phyloP scores from a whole-genome alignment of 2,113 vertebrate genomes.

The Phalacrocorax carbo region DNA sequence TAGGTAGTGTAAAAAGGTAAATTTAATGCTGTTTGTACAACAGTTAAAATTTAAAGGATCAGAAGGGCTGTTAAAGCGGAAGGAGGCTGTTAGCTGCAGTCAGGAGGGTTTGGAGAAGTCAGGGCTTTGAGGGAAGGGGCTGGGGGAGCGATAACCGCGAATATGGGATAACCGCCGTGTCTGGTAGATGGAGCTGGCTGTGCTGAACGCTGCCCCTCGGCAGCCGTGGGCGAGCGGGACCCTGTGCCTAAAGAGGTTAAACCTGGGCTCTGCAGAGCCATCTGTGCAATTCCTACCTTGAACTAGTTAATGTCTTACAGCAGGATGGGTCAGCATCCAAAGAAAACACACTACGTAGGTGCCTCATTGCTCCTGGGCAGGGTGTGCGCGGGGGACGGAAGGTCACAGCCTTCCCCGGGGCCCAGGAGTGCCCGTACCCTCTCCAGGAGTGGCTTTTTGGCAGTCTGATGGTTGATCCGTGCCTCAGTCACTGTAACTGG shows the following conservation, averaged over 20 bases:
- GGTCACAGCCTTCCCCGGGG: neutral
- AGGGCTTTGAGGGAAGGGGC: neutral
- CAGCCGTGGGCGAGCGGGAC: neutral
- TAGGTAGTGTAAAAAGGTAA: neutral
- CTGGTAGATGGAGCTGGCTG: neutral
- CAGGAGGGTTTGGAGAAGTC: neutral
- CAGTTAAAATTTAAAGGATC: constrained; percentile 41
- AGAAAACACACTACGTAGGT: fast-evolving
- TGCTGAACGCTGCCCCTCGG: neutral
- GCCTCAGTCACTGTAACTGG: fast-evolving
- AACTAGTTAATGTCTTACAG: neutral
- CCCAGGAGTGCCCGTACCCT: neutral
- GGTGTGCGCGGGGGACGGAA: fast-evolving
- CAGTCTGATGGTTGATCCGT: neutral
- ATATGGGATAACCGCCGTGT: fast-evolving
- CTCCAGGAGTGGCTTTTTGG: neutral
- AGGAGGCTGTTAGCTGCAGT: neutral
- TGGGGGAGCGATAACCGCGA: fast-evolving
- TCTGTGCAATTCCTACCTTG: neutral
- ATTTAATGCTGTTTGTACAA: neutral
- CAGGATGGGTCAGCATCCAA: neutral
- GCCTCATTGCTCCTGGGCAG: neutral
- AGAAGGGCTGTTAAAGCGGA: neutral
- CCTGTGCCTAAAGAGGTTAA: neutral
- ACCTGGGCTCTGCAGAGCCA: neutral